These are phyloP conservation scores for chimpanzee (Pan troglodytes) DNA, from an alignment of 2,113 vertebrate species.

Conservation along the genomic window NHGRI_mPanTro3-v2.1_pri NC_072410.2:19856001-19856500, in stretches of 20 bases:
- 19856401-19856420: slow-evolving; percentile 26
- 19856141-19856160: background rate
- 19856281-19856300: background rate
- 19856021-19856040: background rate
- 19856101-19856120: background rate
- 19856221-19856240: background rate
- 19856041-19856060: background rate
- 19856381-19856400: background rate
- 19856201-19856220: background rate
- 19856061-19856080: background rate
- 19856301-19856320: background rate
- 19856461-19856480: slow-evolving; percentile 67
- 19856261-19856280: background rate
- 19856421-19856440: slow-evolving; percentile 16
- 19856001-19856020: background rate
- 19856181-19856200: background rate
- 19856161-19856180: background rate
- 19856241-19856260: background rate
- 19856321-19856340: rapidly evolving
- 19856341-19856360: slow-evolving; percentile 32
- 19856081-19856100: background rate
- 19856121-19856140: background rate
- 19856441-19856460: slow-evolving; percentile 54
- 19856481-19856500: background rate
- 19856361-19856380: slow-evolving; percentile 37